A percentile compares a stretch with the other conserved stretches of the same genome.
Evolutionary conservation across 2,797 vertebrate species (phyloP).

Genomic region (Sebastes melanostomus): DNA sequence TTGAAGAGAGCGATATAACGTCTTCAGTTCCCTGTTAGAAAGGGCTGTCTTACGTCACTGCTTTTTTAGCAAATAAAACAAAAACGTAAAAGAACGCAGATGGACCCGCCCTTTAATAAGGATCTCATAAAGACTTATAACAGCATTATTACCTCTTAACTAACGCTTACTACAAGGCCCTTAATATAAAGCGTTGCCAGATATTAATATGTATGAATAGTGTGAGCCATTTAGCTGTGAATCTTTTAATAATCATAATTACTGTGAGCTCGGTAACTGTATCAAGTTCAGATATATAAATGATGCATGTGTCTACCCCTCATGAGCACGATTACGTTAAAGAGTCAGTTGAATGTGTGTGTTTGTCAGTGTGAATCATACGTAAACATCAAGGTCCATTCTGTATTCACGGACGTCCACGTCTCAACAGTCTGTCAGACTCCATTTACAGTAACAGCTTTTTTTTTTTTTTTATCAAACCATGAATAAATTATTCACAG

Average conservation of each 20-base stretch:
- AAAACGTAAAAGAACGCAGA: background rate
- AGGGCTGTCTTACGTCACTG: too few relatives aligned
- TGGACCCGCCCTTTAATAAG: background rate
- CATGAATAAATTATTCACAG: slow-evolving; percentile 72
- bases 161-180: background rate
- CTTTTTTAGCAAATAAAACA: too few relatives aligned
- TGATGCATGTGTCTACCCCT: background rate
- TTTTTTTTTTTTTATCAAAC: slow-evolving; percentile 49
- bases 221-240: background rate
- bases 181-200: background rate
- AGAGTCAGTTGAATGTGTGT: background rate
- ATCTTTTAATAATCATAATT: background rate
- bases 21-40: too few relatives aligned
- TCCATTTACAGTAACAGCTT: slow-evolving; percentile 57
- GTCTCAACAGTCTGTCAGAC: slow-evolving; percentile 43
- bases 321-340: background rate
- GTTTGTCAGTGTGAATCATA: slow-evolving; percentile 25
- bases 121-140: background rate
- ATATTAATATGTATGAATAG: background rate
- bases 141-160: background rate
- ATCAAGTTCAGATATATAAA: background rate
- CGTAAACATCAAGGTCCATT: slow-evolving; percentile 18
- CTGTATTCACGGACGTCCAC: slow-evolving; percentile 16
- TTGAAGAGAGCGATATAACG: too few relatives aligned
- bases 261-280: background rate